Evolutionary conservation across 2,113 vertebrate genomes (phyloP), one percentile per base, ranked within the genome.

Genomic region (Cariama cristata): DNA sequence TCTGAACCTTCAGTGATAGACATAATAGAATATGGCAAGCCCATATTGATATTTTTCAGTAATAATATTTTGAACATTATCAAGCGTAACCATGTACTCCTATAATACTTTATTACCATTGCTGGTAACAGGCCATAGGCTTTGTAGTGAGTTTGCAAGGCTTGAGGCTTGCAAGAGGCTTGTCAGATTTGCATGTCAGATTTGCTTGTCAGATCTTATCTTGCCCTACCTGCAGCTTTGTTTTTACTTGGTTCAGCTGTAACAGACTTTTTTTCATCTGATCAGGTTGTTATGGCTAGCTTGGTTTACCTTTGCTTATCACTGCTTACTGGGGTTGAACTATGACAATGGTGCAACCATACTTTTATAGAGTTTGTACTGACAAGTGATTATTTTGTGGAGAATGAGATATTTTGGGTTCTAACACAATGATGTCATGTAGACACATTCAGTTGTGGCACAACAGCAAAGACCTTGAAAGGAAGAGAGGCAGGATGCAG

Each of bases 41-140:
- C 6, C 4, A 6, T 32, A 26, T 0, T 63, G 20, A 10, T 68
- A 15, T 74, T 72, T 79, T 90, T 52, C 11, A 28, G 11, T 50
- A 10, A 53, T 32, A 40, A 19, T 6, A 53, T 56, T 63, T 76
- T 66, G 14, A 63, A 53, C 5, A 17, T 40, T 76, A 35, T 55
- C 16, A 47, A 68, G 15, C 0, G 2, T 42, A 50, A 5, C 7
- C 1, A 1, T 28, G 17, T 33, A 18, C 13, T 15, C 4, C 14
- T 58, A 14, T 32, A 59, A 20, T 6, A 58, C 2, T 5, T 35
- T 27, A 27, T 33, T 76, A 15, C 4, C 30, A 14, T 32, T 66
- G 15, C 12, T 77, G 9, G 18, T 19, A 58, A 62, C 4, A 53
- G 32, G 9, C 18, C 28, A 52, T 14, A 56, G 12, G 8, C 4